These are phyloP conservation scores for Oreortyx pictus DNA, from an alignment of 2,797 vertebrate species.

Conservation along the genomic window DNA sequence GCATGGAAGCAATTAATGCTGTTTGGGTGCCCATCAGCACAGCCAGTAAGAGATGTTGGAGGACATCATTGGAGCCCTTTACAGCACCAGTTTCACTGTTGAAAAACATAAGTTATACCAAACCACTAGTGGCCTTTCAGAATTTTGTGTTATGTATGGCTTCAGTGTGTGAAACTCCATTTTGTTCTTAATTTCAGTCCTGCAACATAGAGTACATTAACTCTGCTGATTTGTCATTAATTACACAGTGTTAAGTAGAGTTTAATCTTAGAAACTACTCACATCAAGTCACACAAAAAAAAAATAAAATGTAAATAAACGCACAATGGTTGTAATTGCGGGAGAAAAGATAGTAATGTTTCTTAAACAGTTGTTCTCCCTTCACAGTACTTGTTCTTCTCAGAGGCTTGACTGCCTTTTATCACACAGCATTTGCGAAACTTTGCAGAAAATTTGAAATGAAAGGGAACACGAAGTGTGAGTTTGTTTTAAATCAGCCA, in stretches of 20 bases:
- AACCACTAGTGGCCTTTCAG: not conserved
- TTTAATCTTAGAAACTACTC: not conserved
- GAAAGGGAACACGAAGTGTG: not conserved
- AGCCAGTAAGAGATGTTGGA: not conserved
- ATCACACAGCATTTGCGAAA: not conserved
- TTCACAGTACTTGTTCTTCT: not conserved
- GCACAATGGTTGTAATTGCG: not conserved
- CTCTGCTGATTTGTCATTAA: not conserved
- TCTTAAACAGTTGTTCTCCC: not conserved
- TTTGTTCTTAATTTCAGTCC: not conserved
- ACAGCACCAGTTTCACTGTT: not conserved
- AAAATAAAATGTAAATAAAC: not conserved
- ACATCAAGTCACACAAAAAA: not conserved
- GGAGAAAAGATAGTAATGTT: not conserved
- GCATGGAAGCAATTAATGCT: not conserved
- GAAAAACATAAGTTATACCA: not conserved
- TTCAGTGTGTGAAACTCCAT: not conserved
- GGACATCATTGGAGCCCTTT: not conserved
- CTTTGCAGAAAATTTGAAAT: not conserved
- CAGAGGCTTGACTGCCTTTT: slow-evolving; percentile 16
- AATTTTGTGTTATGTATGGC: not conserved
- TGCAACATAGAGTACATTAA: not conserved
- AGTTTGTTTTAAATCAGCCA: not conserved
- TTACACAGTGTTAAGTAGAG: not conserved
- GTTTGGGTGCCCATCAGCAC: not conserved